Conservation (phyloP, 2,797 vertebrate species). For the Tolypeutes matacus region DNA sequence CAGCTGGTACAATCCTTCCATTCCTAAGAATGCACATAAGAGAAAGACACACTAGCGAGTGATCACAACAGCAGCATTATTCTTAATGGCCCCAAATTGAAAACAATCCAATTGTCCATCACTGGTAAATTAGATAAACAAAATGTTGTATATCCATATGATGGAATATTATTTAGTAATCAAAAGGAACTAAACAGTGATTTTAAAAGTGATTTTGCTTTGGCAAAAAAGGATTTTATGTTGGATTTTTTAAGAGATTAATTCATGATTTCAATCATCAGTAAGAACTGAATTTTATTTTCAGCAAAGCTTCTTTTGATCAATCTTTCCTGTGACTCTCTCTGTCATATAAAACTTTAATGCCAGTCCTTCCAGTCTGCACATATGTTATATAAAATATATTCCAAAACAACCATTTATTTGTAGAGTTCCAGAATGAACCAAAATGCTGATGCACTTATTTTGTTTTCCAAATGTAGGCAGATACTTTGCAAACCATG, state of each 20-base stretch:
- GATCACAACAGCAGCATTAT: neutral
- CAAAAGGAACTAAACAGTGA: neutral
- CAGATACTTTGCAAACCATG: neutral
- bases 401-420: neutral
- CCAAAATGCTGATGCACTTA: neutral
- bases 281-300: neutral
- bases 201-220: neutral
- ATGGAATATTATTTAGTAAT: neutral
- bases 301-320: neutral
- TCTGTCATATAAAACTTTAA: neutral
- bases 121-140: neutral
- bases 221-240: neutral
- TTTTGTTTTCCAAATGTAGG: constrained; percentile 42
- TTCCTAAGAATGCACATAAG: neutral
- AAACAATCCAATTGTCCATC: neutral
- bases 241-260: neutral
- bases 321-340: neutral
- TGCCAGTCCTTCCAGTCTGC: neutral
- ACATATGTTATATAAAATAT: neutral
- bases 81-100: neutral
- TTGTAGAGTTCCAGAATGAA: neutral
- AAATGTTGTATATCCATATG: neutral
- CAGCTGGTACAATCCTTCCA: neutral
- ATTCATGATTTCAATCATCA: neutral
- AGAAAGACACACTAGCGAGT: neutral